Evolutionary conservation across 2,888 invertebrate species (phyloP).

Genomic region (Dascillus cervinus): DNA sequence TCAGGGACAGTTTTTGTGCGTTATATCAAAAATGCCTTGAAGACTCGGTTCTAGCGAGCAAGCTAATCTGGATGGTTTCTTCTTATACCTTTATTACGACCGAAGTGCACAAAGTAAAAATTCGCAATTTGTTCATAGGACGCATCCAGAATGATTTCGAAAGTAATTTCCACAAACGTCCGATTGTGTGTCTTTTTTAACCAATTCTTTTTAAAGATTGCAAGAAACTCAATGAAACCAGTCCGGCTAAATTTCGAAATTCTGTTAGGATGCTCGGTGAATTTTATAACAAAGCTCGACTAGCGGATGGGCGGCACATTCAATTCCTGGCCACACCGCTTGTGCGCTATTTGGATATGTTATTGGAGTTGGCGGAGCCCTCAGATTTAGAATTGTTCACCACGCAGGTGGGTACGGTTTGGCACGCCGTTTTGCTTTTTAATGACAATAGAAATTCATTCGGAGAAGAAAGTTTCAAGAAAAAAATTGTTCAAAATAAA

Average conservation of each 20-base stretch:
- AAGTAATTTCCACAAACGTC: conserved; percentile 11
- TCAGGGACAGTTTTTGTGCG: conserved; percentile 31
- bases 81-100: conserved; percentile 30
- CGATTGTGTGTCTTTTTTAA: too few relatives aligned
- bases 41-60: conserved; percentile 31
- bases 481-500: too few relatives aligned
- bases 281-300: conserved; percentile 32
- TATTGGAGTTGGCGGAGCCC: conserved; percentile 36
- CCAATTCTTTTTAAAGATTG: conserved; percentile 23
- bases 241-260: conserved; percentile 34
- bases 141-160: conserved; percentile 35
- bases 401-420: conserved; percentile 41
- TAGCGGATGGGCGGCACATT: conserved; percentile 26
- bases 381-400: conserved; percentile 40
- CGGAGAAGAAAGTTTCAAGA: conserved; percentile 3
- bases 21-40: conserved; percentile 31
- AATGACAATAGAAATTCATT: too few relatives aligned
- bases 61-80: conserved; percentile 32
- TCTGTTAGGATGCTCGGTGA: conserved; percentile 38
- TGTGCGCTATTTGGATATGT: conserved; percentile 36
- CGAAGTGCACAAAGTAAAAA: conserved; percentile 20
- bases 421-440: too few relatives aligned
- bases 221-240: conserved; percentile 18
- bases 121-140: conserved; percentile 27
- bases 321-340: conserved; percentile 31